Evolutionary conservation across 1,140 invertebrate species (phyloP), one percentile per base, ranked within the genome.

Genomic region (Aphelenchoides avenae): DNA sequence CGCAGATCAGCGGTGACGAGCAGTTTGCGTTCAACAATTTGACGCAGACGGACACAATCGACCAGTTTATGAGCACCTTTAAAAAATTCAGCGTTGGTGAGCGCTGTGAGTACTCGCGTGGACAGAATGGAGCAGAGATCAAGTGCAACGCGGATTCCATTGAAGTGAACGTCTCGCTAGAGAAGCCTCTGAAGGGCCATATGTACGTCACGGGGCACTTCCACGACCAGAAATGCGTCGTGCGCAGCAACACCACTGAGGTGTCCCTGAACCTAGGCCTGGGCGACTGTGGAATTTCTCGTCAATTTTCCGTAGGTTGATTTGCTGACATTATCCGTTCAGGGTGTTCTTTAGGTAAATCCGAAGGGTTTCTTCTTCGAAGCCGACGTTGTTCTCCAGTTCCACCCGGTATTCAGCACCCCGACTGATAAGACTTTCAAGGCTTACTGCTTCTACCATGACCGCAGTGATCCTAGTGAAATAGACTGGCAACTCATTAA

Each of bases 1-100:
- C 57, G 11, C 54, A 73, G 41, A 72, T 70, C 7, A 70, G 66
- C 15, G 70, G 61, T 30, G 52, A 69, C 39, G n/a, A 42, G 15
- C 47, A 61, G 37, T 43, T 61, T n/a, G 70, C 63, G 11, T 70
- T 70, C 39, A 43, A 70, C 26, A 62, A 73, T 36, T 41, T 60
- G 20, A 64, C 59, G 13, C 26, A 36, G 27, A n/a, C 31, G 26
- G 29, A 41, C 33, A 34, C 41, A 7, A 40, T 61, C 29, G 66
- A 68, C 13, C 39, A 41, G 22, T 62, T 62, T 26, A 57, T 20
- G 30, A 36, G 49, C 18, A 37, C 40, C n/a, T 67, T 64, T 31
- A 49, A 53, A 40, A 30, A 54, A 27, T 26, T 64, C 20, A 46
- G 64, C 15, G 49, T 67, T 31, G 37, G 61, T 6, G 63, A 65